Base-by-base conservation (phyloP, 2,113 vertebrate species). In the Tachycineta bicolor region DNA sequence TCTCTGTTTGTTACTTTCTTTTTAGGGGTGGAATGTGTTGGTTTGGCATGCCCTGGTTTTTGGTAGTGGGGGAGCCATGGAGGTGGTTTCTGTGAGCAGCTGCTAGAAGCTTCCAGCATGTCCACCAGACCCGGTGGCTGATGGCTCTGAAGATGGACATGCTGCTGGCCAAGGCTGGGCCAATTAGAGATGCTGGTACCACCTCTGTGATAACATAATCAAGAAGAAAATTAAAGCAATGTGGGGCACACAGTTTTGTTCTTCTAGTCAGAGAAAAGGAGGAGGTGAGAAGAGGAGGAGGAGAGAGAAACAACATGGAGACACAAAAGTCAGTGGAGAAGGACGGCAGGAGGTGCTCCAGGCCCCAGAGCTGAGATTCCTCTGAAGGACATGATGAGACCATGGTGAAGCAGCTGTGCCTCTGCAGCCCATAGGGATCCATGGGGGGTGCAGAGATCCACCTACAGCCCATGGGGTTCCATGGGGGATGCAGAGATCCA, bases 351-450 rank as follows among this genome's bases (percentile, higher is more conserved):
- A 49, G 12, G 9, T 33, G 74, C 28, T 39, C 26, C 44, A 39
- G 28, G 16, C 5, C 1, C 56, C 1, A 2, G 21, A 49, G 56
- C 56, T 6, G 4, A 39, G n/a, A 6, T 60, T 31, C 26, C n/a
- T 18, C 44, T 49, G 5, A n/a, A 39, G 43, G 11, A n/a, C 1
- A 0, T 47, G 26, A n/a, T 37, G 33, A 34, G 39, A 5, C 55
- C 43, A 5, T 13, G 33, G 14, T 10, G 71, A 12, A 23, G 41
- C 14, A 75, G 53, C 41, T 17, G 24, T 34, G 31, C 24, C 25
- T 19, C 11, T 34, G 53, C 55, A 47, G 43, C 43, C 41, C 12
- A 0, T 50, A 37, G 67, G 25, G n/a, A 50, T 37, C 25, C 25
- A 28, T 0, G 3, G 44, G 31, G 11, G 22, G 24, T 44, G 22